A percentile compares a stretch with the other conserved stretches of the same genome.
phyloP scores from a whole-genome alignment of 1,140 invertebrate genomes.

The Drosophila arizonae region DNA sequence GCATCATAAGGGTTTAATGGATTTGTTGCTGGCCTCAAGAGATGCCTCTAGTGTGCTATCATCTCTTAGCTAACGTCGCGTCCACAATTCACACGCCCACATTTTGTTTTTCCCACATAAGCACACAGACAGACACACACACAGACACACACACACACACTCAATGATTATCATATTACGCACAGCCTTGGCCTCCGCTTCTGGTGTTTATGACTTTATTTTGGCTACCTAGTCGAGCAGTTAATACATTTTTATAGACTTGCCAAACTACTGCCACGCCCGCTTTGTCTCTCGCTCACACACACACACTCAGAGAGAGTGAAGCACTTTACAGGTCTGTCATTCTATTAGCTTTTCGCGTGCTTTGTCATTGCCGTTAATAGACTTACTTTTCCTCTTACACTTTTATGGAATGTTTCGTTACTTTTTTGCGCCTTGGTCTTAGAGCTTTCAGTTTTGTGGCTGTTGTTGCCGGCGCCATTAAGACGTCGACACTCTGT shows the following conservation, averaged over 20 bases:
- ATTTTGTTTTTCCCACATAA: conserved; percentile 9
- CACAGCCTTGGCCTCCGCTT: conserved; percentile 45
- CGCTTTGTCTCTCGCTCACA: conserved; percentile 2
- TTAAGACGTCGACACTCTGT: conserved; percentile 40
- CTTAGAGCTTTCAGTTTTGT: conserved; percentile 5
- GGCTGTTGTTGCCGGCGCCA: conserved; percentile 27
- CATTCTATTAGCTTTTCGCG: conserved; percentile 79
- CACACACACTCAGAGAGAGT: conserved; percentile 1
- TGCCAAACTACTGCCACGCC: conserved; percentile 63
- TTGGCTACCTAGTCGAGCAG: conserved; percentile 63
- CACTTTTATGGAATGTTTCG: conserved; percentile 15
- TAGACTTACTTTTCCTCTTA: conserved; percentile 67
- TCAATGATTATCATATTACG: conserved; percentile 80
- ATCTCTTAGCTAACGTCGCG: conserved; percentile 39
- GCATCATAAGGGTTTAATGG: conserved; percentile 81
- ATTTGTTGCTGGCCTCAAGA: conserved; percentile 57
- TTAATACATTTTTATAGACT: conserved; percentile 79
- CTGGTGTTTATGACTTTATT: conserved; percentile 74
- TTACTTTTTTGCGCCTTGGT: conserved; percentile 1
- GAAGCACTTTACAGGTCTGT: conserved; percentile 53
- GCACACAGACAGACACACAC: background rate
- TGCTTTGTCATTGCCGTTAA: conserved; percentile 79
- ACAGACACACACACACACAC: background rate
- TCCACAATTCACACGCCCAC: conserved; percentile 61
- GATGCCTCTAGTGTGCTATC: conserved; percentile 43